phyloP scores from a whole-genome alignment of 2,888 invertebrate species.

The Dorcus parallelipipedus region DNA sequence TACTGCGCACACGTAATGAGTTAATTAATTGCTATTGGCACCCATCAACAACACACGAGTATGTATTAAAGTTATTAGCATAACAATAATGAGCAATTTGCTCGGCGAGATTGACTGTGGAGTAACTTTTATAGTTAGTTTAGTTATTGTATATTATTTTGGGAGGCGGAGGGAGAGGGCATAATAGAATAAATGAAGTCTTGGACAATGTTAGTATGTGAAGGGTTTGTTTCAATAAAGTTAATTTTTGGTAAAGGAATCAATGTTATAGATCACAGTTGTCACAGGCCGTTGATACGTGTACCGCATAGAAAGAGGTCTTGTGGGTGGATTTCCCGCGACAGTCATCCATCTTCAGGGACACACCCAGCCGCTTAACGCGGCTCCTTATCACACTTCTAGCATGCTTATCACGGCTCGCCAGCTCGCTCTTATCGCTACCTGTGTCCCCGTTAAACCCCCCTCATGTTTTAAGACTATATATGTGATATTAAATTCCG shows the following conservation, averaged over 20 bases:
- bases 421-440: conserved; percentile 44
- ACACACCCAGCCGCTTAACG: conserved; percentile 49
- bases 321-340: conserved; percentile 50
- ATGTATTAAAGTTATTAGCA: not conserved
- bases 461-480: conserved; percentile 6
- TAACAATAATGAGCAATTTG: not conserved
- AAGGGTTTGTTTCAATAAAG: conserved; percentile 4
- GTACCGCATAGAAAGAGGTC: conserved; percentile 40
- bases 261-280: conserved; percentile 50
- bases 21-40: too few species aligned
- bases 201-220: not conserved
- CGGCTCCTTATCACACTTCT: conserved; percentile 45
- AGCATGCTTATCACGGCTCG: conserved; percentile 49
- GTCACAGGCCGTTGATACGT: conserved; percentile 49
- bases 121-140: too few species aligned
- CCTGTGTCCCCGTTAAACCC: conserved; percentile 27
- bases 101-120: not conserved
- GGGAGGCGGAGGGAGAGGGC: not conserved
- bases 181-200: too few species aligned
- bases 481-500: conserved; percentile 15
- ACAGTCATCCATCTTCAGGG: conserved; percentile 51
- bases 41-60: not conserved
- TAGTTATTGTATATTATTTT: not conserved
- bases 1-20: too few species aligned
- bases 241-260: conserved; percentile 32